Evolutionary conservation across 1,140 invertebrate genomes (phyloP).

Genomic region (Lepidurus couesii): DNA sequence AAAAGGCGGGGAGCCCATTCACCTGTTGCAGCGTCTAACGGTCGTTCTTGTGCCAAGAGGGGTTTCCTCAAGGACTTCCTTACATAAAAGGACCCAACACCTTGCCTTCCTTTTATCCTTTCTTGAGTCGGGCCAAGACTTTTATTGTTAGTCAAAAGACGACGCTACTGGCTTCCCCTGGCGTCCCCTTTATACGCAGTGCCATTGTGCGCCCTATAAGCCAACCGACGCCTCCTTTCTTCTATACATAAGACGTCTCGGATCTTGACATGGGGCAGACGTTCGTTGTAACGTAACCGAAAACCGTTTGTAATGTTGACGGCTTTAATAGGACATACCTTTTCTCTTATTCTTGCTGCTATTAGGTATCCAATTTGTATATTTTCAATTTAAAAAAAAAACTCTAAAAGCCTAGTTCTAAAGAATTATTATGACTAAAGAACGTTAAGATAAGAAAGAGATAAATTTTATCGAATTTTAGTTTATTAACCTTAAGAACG

Average conservation of each 20-base stretch:
- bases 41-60: background rate
- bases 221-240: conserved; percentile 17
- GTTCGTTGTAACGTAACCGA: background rate
- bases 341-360: too few relatives aligned
- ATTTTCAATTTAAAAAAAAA: too few relatives aligned
- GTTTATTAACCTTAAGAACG: too few relatives aligned
- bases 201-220: background rate
- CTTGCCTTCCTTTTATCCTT: background rate
- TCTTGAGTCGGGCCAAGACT: background rate
- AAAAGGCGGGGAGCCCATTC: background rate
- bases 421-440: too few relatives aligned
- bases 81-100: background rate
- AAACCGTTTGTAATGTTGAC: background rate
- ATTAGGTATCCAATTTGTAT: too few relatives aligned
- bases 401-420: too few relatives aligned
- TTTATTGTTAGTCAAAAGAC: background rate
- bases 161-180: background rate
- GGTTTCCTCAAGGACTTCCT: conserved; percentile 14
- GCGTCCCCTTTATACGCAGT: background rate
- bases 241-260: background rate
- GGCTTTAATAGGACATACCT: background rate
- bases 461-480: too few relatives aligned
- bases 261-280: conserved; percentile 3
- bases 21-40: conserved; percentile 20
- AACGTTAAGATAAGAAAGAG: too few relatives aligned